phyloP scores from a whole-genome alignment of 2,797 vertebrate genomes.

The Podargus strigoides region DNA sequence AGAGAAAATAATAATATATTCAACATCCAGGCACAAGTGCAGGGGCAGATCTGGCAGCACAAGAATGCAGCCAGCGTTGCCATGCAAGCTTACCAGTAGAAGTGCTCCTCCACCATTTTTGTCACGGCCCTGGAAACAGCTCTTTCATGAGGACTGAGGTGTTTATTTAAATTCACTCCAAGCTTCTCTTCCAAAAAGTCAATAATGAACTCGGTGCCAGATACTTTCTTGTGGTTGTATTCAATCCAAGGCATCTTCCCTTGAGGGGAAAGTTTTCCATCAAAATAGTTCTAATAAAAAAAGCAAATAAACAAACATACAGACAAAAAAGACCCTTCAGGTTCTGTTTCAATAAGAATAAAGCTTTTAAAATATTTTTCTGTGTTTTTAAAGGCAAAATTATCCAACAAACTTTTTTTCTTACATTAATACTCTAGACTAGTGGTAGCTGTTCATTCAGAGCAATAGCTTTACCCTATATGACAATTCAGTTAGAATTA shows the following conservation, averaged over 20 bases:
- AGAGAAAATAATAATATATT: background rate
- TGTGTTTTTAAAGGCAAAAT: background rate
- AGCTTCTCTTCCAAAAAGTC: conserved; percentile 97
- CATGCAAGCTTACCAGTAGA: conserved; percentile 88
- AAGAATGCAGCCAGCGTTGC: background rate
- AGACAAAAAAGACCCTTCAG: background rate
- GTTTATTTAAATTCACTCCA: conserved; percentile 90
- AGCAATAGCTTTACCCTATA: background rate
- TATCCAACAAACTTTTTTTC: background rate
- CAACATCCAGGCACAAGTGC: background rate
- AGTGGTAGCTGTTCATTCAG: background rate
- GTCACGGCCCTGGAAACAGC: conserved; percentile 90
- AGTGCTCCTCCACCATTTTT: conserved; percentile 98
- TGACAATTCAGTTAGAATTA: background rate
- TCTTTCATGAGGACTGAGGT: conserved; percentile 87
- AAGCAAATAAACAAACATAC: background rate
- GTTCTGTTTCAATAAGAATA: background rate
- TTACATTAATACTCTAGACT: background rate
- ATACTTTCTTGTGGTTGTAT: conserved; percentile 93
- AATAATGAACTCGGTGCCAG: conserved; percentile 94
- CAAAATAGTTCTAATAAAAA: conserved; percentile 90
- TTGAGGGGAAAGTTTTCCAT: conserved; percentile 95
- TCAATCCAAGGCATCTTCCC: conserved; percentile 99
- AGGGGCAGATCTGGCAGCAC: background rate
- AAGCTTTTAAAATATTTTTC: background rate